A percentile compares a stretch with the other conserved stretches of the same genome.
Conservation (phyloP, 2,888 invertebrate species). For the Iselma pallidipennis region DNA sequence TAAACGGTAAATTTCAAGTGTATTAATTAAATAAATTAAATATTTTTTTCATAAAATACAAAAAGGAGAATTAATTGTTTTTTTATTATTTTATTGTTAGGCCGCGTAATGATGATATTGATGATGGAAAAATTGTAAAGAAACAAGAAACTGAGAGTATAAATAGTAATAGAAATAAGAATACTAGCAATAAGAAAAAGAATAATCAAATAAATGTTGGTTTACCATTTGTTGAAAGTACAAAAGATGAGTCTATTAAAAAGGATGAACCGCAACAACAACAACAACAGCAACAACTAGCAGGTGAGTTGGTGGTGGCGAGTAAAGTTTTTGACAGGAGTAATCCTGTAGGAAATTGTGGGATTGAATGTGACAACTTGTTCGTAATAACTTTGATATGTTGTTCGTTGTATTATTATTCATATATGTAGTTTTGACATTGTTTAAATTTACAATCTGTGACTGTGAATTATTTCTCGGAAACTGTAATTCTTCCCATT, state of each 20-base stretch:
- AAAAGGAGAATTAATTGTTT: too few relatives aligned
- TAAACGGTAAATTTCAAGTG: not conserved
- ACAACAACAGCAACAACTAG: constrained; percentile 21
- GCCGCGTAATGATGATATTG: not conserved
- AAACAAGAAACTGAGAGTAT: not conserved
- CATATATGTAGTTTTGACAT: not conserved
- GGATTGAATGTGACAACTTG: not conserved
- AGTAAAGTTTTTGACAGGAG: not conserved
- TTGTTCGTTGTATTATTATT: not conserved
- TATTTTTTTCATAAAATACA: too few relatives aligned
- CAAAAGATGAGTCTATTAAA: constrained; percentile 11
- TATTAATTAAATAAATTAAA: not conserved
- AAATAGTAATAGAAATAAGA: too few relatives aligned
- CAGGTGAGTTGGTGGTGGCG: constrained; percentile 10
- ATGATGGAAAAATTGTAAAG: not conserved
- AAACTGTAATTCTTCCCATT: too few relatives aligned
- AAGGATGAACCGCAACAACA: too few relatives aligned
- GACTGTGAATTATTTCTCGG: not conserved
- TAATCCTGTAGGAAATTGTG: not conserved
- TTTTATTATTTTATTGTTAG: too few relatives aligned
- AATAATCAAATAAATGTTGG: constrained; percentile 10
- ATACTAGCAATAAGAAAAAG: too few relatives aligned
- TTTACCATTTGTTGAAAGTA: constrained; percentile 20
- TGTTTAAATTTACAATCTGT: not conserved
- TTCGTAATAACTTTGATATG: too few relatives aligned